Conservation (phyloP, 2,113 vertebrate species). For the Vanacampus margaritifer region DNA sequence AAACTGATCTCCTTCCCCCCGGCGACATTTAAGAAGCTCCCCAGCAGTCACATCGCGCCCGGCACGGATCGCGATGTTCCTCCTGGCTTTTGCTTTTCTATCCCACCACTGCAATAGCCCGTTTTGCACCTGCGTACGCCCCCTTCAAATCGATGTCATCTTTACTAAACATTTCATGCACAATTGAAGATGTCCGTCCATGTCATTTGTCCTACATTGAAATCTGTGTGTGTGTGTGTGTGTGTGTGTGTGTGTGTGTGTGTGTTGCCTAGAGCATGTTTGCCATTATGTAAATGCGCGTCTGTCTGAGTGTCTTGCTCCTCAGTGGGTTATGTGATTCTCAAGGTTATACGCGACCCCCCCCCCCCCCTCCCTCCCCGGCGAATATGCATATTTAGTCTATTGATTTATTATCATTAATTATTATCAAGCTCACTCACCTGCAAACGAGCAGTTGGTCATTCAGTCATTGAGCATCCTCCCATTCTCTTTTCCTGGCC, state of each 20-base stretch:
- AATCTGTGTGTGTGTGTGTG: neutral
- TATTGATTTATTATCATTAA: neutral
- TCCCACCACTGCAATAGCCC: neutral
- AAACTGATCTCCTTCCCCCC: neutral
- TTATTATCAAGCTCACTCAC: constrained; percentile 30
- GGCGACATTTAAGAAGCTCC: constrained; percentile 21
- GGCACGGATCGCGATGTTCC: neutral
- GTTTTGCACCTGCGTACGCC: neutral
- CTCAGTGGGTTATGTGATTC: constrained; percentile 13
- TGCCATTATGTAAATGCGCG: neutral
- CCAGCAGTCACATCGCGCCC: neutral
- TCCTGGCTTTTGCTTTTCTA: neutral
- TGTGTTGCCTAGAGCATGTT: neutral
- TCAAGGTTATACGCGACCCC: constrained; percentile 64
- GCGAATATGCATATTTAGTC: neutral
- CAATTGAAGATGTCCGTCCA: neutral
- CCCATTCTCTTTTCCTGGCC: constrained; percentile 35
- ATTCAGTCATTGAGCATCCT: constrained; percentile 39
- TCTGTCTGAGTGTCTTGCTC: constrained; percentile 8
- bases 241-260: neutral
- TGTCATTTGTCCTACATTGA: neutral
- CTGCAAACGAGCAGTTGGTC: constrained; percentile 23
- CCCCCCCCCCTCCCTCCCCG: too few species aligned
- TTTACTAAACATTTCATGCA: neutral
- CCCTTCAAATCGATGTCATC: neutral